Evolutionary conservation across 37 sponge, comb jelly and placozoan genomes (phyloP).

Genomic region (Hexactinellida sp.): DNA sequence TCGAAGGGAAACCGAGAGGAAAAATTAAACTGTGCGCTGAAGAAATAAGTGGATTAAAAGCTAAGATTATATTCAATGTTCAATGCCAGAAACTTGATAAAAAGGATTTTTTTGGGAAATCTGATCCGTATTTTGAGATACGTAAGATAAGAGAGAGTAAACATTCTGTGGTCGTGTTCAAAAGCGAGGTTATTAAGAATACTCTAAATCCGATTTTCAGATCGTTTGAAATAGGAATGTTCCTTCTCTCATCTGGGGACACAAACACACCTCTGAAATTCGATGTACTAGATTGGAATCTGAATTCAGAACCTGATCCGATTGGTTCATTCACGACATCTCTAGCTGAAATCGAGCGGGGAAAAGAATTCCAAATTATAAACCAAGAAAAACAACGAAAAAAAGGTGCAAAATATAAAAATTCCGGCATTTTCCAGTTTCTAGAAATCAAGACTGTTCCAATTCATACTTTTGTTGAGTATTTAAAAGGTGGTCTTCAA

Average conservation of each 20-base stretch:
- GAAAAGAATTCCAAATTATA: conserved; percentile 18
- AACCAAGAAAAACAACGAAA: conserved; percentile 17
- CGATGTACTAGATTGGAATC: conserved; percentile 71
- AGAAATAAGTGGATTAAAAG: conserved; percentile 61
- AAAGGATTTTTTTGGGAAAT: conserved; percentile 94
- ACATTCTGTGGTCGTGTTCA: conserved; percentile 43
- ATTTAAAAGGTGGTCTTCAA: conserved; percentile 60
- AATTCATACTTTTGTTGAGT: conserved; percentile 54
- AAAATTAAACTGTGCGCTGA: conserved; percentile 49
- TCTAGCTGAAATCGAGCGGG: conserved; percentile 47
- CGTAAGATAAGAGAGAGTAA: conserved; percentile 57
- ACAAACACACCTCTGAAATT: conserved; percentile 62
- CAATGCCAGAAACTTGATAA: conserved; percentile 70
- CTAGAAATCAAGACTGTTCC: conserved; percentile 33
- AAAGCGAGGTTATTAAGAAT: conserved; percentile 57
- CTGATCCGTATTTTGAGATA: conserved; percentile 84
- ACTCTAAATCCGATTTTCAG: conserved; percentile 63
- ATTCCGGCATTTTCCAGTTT: conserved; percentile 28
- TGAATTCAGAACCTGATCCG: conserved; percentile 44
- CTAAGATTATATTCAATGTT: conserved; percentile 39
- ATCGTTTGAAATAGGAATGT: not conserved
- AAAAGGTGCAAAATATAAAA: conserved; percentile 26
- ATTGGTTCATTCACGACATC: conserved; percentile 44
- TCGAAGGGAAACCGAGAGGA: conserved; percentile 46
- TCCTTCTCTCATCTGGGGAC: conserved; percentile 62